phyloP scores from a whole-genome alignment of 2,113 vertebrate species.

The Neolamprologus variostigma region DNA sequence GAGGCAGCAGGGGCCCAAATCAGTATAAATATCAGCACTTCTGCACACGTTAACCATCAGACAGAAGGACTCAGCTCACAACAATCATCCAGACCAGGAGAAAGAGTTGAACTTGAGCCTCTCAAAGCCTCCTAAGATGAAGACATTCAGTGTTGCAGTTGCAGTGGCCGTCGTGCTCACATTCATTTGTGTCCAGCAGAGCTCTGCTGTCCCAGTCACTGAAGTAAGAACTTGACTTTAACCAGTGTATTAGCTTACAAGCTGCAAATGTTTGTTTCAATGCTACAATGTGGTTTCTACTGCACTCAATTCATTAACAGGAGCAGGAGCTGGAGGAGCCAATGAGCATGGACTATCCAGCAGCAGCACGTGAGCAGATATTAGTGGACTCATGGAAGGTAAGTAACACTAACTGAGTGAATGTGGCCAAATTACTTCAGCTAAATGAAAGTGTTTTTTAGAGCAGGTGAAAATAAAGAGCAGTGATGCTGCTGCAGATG shows the following conservation, averaged over 20 bases:
- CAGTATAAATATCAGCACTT: not conserved
- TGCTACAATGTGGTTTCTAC: not conserved
- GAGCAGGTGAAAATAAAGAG: not conserved
- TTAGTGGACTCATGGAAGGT: not conserved
- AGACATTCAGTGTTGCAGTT: not conserved
- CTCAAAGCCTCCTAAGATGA: not conserved
- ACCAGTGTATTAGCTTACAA: not conserved
- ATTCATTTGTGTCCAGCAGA: conserved; percentile 29
- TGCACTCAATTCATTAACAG: not conserved
- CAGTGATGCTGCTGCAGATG: not conserved
- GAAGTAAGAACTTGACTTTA: conserved; percentile 37
- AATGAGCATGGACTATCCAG: not conserved
- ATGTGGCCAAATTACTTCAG: not conserved
- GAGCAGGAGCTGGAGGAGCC: not conserved
- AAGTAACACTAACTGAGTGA: not conserved
- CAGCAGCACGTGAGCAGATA: fast-evolving
- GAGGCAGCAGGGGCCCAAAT: not conserved
- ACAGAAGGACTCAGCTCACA: not conserved
- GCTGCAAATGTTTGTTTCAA: fast-evolving
- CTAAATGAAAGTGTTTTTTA: conserved; percentile 4
- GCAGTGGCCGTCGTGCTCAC: conserved; percentile 11
- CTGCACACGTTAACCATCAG: not conserved
- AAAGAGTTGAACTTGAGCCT: fast-evolving
- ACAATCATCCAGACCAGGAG: not conserved
- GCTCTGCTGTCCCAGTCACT: conserved; percentile 6